Evolutionary conservation across 2,888 invertebrate genomes (phyloP).

Genomic region (Pheosia gnoma): DNA sequence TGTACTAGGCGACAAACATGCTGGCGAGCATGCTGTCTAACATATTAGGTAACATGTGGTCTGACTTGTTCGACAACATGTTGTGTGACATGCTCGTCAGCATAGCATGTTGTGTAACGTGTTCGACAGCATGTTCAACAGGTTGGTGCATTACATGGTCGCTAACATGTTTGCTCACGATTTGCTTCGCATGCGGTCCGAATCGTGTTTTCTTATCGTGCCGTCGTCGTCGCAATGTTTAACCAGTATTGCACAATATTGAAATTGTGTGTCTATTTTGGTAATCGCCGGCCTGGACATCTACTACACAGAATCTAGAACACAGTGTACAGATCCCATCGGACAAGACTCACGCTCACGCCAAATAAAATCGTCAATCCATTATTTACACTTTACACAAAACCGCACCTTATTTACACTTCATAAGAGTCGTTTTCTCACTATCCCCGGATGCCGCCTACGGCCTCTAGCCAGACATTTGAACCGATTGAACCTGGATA

Average conservation of each 20-base stretch:
- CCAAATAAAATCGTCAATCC: slow-evolving; percentile 44
- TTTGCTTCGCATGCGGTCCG: no score
- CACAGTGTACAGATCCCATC: slow-evolving; percentile 18
- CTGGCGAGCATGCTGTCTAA: neutral
- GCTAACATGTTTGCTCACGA: neutral
- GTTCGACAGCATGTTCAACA: neutral
- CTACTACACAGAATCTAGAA: slow-evolving; percentile 20
- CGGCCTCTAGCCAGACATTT: slow-evolving; percentile 43
- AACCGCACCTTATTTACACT: slow-evolving; percentile 60
- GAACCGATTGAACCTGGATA: slow-evolving; percentile 43
- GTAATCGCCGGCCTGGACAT: neutral
- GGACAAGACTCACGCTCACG: slow-evolving; percentile 43
- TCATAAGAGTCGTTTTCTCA: slow-evolving; percentile 62
- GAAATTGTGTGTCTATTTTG: neutral
- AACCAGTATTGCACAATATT: no score
- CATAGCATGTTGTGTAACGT: neutral
- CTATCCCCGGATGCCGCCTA: slow-evolving; percentile 45
- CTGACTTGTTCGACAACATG: no score
- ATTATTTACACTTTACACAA: slow-evolving; percentile 68
- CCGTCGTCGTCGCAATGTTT: no score
- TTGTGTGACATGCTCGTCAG: no score
- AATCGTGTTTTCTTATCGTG: no score
- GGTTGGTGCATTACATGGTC: neutral
- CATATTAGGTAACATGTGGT: no score
- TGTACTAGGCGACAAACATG: neutral